phyloP scores from a whole-genome alignment of 2,113 vertebrate species.

The Microtus ochrogaster region DNA sequence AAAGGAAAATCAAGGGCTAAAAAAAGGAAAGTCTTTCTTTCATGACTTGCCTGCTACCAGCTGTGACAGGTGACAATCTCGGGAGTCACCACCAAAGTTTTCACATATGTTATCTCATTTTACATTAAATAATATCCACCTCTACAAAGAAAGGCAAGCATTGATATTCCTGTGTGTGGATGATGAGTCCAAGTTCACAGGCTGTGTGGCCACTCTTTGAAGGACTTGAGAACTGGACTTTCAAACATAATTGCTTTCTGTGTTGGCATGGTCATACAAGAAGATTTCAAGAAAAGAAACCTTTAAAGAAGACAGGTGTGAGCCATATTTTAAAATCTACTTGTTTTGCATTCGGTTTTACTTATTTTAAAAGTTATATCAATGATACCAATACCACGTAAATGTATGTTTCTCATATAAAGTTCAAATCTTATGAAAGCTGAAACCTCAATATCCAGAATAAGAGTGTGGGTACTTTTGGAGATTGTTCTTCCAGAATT shows the following conservation, averaged over 20 bases:
- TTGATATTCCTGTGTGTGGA: neutral
- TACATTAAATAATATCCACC: neutral
- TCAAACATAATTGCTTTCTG: neutral
- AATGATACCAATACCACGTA: neutral
- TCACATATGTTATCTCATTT: neutral
- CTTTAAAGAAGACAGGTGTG: neutral
- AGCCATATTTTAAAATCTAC: neutral
- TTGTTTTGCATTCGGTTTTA: constrained; percentile 21
- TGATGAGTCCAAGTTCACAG: neutral
- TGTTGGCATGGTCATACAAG: neutral
- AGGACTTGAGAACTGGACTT: neutral
- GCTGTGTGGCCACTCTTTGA: neutral
- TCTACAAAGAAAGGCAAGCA: neutral
- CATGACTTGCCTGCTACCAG: neutral
- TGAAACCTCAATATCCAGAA: neutral
- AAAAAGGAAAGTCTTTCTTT: neutral
- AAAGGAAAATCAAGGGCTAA: neutral
- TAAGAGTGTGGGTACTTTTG: neutral
- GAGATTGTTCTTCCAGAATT: neutral
- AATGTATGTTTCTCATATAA: neutral
- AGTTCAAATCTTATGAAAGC: constrained; percentile 15
- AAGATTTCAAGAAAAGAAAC: neutral
- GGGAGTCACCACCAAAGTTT: neutral
- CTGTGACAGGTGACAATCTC: neutral
- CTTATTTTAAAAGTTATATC: constrained; percentile 25